Evolutionary conservation across 2,797 vertebrate species (phyloP), one percentile per base, ranked within the genome.

Genomic region (Eremophila alpestris): DNA sequence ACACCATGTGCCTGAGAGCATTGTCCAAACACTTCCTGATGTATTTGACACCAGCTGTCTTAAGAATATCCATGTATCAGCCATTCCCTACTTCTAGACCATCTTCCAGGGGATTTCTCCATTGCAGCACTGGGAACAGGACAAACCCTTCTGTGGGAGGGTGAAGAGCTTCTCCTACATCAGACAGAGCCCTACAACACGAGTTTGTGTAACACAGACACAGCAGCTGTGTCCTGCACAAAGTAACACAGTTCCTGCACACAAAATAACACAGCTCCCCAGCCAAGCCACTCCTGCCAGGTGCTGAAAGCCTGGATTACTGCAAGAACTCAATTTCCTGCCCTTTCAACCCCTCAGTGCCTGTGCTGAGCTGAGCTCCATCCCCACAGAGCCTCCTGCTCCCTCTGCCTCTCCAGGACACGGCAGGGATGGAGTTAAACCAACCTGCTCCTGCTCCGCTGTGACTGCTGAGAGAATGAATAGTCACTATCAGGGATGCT

Each of bases 401-500:
- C 41, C 45, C n/a, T 63, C 32, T 70, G 51, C 19, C 20, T 78
- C 46, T 30, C 23, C 20, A 49, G 77, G 55, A 62, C 7, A 3
- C 0, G 41, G 95, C 77, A 84, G 29, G 34, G 80, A 96, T 56
- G 55, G 91, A 59, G 93, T 96, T 95, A 94, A 95, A 69, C 38
- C 83, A 70, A 82, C 88, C 90, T 88, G 79, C 54, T 91, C 49
- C 82, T 86, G 58, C 65, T 94, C 77, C 49, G 27, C 21, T 58
- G 18, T 6, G 6, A 87, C 87, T 56, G 60, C 91, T 86, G 86
- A 52, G 92, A 93, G 83, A 67, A 79, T 92, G 93, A 95, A 94
- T 73, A 95, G 86, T 69, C 86, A 65, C 92, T 83, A 90, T 79
- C 90, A 87, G 70, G 69, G 77, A 78, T 5, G 93, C 86, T 95